Evolutionary conservation across 2,888 invertebrate genomes (phyloP).

Genomic region (Caenorhabditis sp.): DNA sequence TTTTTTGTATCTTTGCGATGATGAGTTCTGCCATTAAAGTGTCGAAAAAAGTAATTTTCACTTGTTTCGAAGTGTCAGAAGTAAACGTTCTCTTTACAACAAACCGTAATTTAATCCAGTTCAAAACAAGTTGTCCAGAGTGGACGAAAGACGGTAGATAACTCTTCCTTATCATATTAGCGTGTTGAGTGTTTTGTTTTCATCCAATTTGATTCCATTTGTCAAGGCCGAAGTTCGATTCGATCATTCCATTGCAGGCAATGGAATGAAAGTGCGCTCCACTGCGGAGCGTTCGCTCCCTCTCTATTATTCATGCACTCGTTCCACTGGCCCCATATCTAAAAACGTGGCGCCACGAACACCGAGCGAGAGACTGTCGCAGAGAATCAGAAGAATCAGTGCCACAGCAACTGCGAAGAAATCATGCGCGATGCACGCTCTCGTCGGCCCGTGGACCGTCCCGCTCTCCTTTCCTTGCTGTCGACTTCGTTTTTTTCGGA

Average conservation of each 20-base stretch:
- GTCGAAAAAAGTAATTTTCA: no score
- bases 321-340: background rate
- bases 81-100: no score
- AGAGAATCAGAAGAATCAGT: background rate
- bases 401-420: conserved; percentile 11
- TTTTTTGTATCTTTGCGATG: no score
- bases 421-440: conserved; percentile 34
- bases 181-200: conserved; percentile 1
- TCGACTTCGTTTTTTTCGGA: conserved; percentile 17
- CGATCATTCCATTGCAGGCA: background rate
- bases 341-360: conserved; percentile 8
- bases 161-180: background rate
- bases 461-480: background rate
- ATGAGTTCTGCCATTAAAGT: no score
- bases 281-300: background rate
- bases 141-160: no score
- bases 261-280: background rate
- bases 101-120: no score
- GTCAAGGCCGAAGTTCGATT: background rate
- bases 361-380: conserved; percentile 5
- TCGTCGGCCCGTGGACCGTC: conserved; percentile 8
- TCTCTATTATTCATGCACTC: background rate
- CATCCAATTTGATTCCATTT: background rate
- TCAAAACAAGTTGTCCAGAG: no score
- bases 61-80: no score